Evolutionary conservation across 2,113 vertebrate genomes (phyloP), one percentile per base, ranked within the genome.

Genomic region (Urocolius indicus): DNA sequence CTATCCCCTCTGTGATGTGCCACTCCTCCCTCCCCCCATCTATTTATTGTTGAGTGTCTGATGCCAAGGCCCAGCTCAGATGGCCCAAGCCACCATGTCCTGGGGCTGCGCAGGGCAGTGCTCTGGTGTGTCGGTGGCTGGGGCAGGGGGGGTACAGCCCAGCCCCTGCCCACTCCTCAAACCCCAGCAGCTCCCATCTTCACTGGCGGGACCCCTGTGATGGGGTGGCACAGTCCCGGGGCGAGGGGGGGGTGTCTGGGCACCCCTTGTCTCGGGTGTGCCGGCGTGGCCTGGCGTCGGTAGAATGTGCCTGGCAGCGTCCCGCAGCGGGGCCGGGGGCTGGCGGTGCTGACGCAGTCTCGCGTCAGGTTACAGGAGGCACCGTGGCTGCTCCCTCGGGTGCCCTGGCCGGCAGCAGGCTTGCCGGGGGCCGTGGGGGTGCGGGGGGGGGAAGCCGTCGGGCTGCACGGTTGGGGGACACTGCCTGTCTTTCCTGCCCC

Each of bases 371-470:
- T 96, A 84, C 94, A 38, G 66, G 63, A 59, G 79, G 61, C 81
- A 51, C 51, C 4, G 13, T 3, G 23, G 68, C 69, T 45, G 63
- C 20, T 89, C 67, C 76, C 54, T 38, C 2, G n/a, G 26, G 58
- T 52, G 24, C 18, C 20, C 51, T 2, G 29, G 21, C 59, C 0
- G 2, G 49, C 34, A 24, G 1, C 0, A 10, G 38, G 41, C 49
- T 80, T 0, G 0, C 21, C 1, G 7, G 26, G 75, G 49, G 54
- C 77, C 1, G 0, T 21, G 65, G 68, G 68, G 46, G 24, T 1
- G 0, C 6, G 8, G 65, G 43, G 52, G 8, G 65, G 43, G 52
- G 71, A 67, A 21, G 69, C 43, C 2, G 2, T 8, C 2, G 14
- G 34, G 22, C 27, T 30, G 26, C 0, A 2, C 58, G 11, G 19